Evolutionary conservation across 2,797 vertebrate species (phyloP).

Genomic region (Enoplosus armatus): DNA sequence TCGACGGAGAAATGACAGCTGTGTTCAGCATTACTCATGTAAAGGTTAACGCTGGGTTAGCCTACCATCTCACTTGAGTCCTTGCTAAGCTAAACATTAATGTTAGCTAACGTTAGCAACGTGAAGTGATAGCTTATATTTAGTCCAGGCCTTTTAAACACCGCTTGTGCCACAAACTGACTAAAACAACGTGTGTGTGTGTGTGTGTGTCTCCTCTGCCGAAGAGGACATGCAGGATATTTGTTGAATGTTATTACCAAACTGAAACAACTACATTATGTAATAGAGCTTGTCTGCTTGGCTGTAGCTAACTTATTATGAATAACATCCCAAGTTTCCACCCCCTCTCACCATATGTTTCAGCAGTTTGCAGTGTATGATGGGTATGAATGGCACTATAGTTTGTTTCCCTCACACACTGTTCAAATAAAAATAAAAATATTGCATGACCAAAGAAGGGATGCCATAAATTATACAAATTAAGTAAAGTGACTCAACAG

Average conservation of each 20-base stretch:
- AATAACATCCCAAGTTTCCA: neutral
- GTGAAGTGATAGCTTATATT: conserved; percentile 18
- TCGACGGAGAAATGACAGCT: neutral
- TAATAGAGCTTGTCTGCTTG: neutral
- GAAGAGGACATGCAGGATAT: too few species aligned
- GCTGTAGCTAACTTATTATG: neutral
- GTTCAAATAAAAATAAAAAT: too few species aligned
- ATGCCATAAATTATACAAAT: neutral
- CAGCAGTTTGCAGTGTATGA: neutral
- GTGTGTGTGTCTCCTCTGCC: neutral
- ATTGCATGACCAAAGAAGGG: neutral
- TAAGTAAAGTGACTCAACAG: neutral
- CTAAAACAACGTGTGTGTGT: neutral
- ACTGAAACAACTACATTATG: neutral
- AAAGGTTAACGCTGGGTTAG: conserved; percentile 12
- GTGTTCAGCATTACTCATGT: neutral
- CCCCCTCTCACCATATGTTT: neutral
- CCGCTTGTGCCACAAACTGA: neutral
- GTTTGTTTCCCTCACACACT: neutral
- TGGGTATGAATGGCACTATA: neutral
- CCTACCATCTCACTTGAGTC: neutral
- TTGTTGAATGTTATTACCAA: neutral
- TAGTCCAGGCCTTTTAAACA: conserved; percentile 41
- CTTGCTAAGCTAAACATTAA: conserved; percentile 50
- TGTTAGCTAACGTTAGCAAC: conserved; percentile 68